Evolutionary conservation across 2,113 vertebrate genomes (phyloP), one percentile per base, ranked within the genome.

Genomic region (Esox niger): DNA sequence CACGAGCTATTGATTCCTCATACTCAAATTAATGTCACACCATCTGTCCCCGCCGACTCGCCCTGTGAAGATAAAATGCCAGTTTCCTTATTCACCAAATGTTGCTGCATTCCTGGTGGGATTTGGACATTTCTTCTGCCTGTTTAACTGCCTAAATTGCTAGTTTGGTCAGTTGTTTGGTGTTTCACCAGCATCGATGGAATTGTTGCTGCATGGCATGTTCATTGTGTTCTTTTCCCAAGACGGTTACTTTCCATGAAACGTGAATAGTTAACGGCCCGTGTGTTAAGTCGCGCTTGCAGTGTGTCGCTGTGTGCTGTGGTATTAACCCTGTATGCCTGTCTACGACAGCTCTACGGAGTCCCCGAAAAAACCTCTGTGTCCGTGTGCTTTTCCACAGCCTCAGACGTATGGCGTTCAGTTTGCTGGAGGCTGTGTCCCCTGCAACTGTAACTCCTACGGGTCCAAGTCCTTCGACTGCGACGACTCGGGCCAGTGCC

Each of bases 391-490:
- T 43, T 2, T 5, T 15, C 23, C 55, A 15, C 87, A 99, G 97
- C 74, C 91, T 67, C 84, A 86, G 84, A 95, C 92, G 11, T 94
- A 95, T 4, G 93, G 93, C 68, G 64, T 98, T 2, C 85, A 90
- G 33, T 91, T 88, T 0, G 83, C 86, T 11, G 90, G 92, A 13
- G 90, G 89, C 13, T 99, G 97, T 29, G 61, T 93, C 58, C 95
- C 97, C 0, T 99, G 97, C 78, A 94, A 97, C 82, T 99, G 97
- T 75, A 98, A 97, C 86, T 99, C 97, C 0, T 99, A 96, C 68
- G 97, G 97, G 2, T 98, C 97, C 58, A 98, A 98, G 76, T 98
- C 97, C 0, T 99, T 99, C 0, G 96, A 99, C 79, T 99, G 97
- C 2, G 88, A 94, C 66, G 94, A 93, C 64, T 88, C 29, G 0